Percentiles rank a stretch among this genome's conserved stretches.
These are phyloP conservation scores for Vireo altiloquus DNA, from an alignment of 2,113 vertebrate genomes.

Conservation along the genomic window DNA sequence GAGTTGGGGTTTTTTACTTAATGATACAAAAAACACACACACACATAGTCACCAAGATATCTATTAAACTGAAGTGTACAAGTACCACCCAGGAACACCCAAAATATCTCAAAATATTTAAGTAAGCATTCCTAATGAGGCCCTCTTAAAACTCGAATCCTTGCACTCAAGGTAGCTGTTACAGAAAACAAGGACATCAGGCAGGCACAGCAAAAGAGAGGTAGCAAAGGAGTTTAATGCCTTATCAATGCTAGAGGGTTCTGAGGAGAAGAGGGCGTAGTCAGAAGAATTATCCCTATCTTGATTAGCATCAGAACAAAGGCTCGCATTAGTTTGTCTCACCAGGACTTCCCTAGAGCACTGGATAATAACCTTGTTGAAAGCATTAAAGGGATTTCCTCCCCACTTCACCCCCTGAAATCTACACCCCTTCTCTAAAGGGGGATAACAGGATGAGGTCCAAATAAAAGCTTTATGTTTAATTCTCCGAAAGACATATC, in stretches of 20 bases:
- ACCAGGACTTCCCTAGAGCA: background rate
- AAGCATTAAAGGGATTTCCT: background rate
- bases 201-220: background rate
- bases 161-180: background rate
- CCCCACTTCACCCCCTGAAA: background rate
- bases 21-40: background rate
- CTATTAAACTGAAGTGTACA: background rate
- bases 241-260: background rate
- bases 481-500: background rate
- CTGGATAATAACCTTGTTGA: background rate
- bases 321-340: background rate
- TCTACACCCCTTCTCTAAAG: background rate
- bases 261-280: background rate
- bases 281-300: background rate
- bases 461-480: background rate
- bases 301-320: slow-evolving; percentile 42
- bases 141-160: background rate
- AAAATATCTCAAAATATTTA: background rate
- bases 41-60: background rate
- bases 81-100: background rate
- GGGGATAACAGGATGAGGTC: background rate
- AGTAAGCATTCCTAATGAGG: background rate
- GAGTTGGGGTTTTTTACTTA: background rate
- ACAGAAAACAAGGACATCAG: background rate
- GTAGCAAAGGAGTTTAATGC: background rate